A percentile compares a stretch with the other conserved stretches of the same genome.
Evolutionary conservation across 2,113 vertebrate genomes (phyloP).

Genomic region (Entomyzon cyanotis): DNA sequence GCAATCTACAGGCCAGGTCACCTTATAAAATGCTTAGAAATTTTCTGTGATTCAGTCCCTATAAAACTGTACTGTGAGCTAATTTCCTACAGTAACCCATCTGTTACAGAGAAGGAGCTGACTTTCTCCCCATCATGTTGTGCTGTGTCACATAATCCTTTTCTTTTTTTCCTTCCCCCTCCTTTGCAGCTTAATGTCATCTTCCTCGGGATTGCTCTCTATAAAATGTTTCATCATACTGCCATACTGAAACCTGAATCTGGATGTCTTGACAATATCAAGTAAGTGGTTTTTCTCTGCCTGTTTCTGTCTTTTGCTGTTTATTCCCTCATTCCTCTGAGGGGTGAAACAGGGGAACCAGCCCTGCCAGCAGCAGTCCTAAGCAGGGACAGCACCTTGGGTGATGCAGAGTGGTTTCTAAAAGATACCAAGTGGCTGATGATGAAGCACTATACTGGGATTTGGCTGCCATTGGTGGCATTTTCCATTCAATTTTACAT

Average conservation of each 20-base stretch:
- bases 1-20: neutral
- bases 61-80: constrained; percentile 14
- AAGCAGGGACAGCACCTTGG: neutral
- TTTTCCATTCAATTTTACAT: neutral
- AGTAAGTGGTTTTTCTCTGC: constrained; percentile 82
- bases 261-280: constrained; percentile 98
- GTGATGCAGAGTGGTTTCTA: neutral
- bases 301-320: neutral
- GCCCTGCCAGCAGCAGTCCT: neutral
- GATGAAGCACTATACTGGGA: neutral
- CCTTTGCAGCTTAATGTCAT: constrained; percentile 95
- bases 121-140: neutral
- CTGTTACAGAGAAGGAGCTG: neutral
- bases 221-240: constrained; percentile 99
- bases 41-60: neutral
- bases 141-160: neutral
- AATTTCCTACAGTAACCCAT: constrained; percentile 43
- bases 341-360: neutral
- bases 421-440: neutral
- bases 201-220: constrained; percentile 97
- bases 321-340: neutral
- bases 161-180: neutral
- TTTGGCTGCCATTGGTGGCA: neutral
- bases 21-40: constrained; percentile 7
- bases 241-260: constrained; percentile 98